Evolutionary conservation across 2,113 vertebrate species (phyloP).

Genomic region (Colistium nudipinnis): DNA sequence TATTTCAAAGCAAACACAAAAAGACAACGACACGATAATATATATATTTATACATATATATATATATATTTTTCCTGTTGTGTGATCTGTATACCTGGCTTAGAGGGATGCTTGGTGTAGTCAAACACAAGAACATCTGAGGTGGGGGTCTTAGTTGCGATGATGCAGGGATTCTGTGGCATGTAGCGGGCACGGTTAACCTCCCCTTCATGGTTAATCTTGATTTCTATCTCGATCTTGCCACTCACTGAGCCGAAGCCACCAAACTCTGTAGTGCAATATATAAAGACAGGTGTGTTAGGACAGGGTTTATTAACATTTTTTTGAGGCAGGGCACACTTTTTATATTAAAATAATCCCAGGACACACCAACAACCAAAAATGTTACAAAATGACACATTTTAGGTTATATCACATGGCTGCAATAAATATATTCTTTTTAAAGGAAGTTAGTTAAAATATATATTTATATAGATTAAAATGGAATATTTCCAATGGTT

Average conservation of each 20-base stretch:
- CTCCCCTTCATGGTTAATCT: conserved; percentile 96
- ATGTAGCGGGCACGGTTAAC: conserved; percentile 95
- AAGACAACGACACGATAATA: background rate
- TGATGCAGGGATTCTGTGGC: conserved; percentile 96
- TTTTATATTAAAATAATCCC: background rate
- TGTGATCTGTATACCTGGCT: conserved; percentile 83
- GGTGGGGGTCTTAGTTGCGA: conserved; percentile 95
- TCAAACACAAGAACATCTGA: conserved; percentile 95
- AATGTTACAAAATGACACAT: no score
- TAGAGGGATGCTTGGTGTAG: conserved; percentile 95
- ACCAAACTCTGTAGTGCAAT: conserved; percentile 86
- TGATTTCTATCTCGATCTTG: conserved; percentile 96
- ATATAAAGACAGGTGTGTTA: background rate
- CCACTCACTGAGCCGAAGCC: conserved; percentile 95
- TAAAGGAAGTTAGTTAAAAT: no score
- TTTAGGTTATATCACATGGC: no score
- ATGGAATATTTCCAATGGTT: no score
- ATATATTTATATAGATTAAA: no score
- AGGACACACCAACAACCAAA: no score
- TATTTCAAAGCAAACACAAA: background rate
- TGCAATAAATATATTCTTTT: no score
- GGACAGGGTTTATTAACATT: background rate
- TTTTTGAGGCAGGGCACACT: background rate
- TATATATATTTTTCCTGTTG: background rate
- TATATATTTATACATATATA: background rate